phyloP scores from a whole-genome alignment of 2,888 invertebrate genomes.

The Synergus umbraculus region DNA sequence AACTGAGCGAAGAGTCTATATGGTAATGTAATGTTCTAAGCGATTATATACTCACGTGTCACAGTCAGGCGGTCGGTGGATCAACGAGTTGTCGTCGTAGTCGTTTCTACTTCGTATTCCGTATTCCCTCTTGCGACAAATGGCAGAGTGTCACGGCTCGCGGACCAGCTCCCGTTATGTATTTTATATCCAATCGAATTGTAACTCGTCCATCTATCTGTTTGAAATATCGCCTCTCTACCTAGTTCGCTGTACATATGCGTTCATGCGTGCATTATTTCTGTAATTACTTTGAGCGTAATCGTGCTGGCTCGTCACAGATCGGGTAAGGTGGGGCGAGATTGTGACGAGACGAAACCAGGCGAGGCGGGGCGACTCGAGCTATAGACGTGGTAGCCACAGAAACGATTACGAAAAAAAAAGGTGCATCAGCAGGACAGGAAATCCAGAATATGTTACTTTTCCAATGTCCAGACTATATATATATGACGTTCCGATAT shows the following conservation, averaged over 20 bases:
- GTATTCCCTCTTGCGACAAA: conserved; percentile 3
- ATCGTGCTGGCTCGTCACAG: conserved; percentile 1
- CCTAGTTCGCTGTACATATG: conserved; percentile 1
- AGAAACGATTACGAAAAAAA: neutral
- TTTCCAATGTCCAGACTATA: neutral
- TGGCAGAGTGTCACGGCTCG: conserved; percentile 10
- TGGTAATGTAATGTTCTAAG: conserved; percentile 4
- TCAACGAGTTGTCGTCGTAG: neutral
- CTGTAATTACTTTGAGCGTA: conserved; percentile 16
- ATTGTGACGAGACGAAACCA: conserved; percentile 10
- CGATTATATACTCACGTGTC: conserved; percentile 37
- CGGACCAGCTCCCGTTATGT: neutral
- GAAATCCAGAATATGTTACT: neutral
- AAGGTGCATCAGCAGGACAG: neutral
- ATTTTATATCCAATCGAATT: conserved; percentile 5
- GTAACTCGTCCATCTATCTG: conserved; percentile 12
- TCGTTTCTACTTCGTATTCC: neutral
- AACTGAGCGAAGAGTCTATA: neutral
- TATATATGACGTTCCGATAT: too few relatives aligned
- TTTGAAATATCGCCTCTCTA: neutral
- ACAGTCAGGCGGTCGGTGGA: conserved; percentile 38
- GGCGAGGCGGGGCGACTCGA: conserved; percentile 15
- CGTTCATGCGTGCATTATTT: conserved; percentile 26
- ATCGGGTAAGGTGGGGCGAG: conserved; percentile 23
- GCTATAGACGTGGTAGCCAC: neutral